Conservation (phyloP, 2,113 vertebrate species). For the Himantopus leucocephalus region DNA sequence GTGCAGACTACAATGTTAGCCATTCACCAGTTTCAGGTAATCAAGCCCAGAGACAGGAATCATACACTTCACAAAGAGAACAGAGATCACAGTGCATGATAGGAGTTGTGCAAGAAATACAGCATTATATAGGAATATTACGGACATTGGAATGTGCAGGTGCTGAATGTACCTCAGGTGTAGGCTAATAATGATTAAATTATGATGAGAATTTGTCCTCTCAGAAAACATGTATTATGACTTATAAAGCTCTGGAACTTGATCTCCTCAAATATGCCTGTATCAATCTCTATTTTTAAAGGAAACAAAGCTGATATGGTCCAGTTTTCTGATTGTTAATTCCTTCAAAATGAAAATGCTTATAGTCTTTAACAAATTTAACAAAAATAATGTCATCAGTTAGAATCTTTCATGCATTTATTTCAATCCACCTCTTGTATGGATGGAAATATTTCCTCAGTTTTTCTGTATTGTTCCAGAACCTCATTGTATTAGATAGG, state of each 20-base stretch:
- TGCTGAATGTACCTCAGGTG: neutral
- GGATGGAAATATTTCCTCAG: neutral
- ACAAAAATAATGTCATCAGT: neutral
- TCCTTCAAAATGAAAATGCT: neutral
- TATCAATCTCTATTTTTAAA: neutral
- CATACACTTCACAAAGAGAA: neutral
- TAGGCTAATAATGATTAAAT: neutral
- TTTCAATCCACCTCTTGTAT: neutral
- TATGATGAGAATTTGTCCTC: neutral
- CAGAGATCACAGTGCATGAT: neutral
- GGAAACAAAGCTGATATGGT: neutral
- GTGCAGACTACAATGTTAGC: too few relatives aligned
- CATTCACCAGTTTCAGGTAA: too few relatives aligned
- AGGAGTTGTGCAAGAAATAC: neutral
- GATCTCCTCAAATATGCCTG: neutral
- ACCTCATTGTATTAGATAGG: accelerated
- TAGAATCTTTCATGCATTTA: neutral
- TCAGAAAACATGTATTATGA: neutral
- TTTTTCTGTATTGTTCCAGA: neutral
- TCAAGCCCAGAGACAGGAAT: neutral
- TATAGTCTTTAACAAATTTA: neutral
- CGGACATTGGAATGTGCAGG: neutral
- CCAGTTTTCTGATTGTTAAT: neutral
- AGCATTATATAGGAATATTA: neutral
- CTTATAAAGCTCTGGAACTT: neutral